Conservation (phyloP, 2,113 vertebrate genomes). For the Chaetura pelagica region DNA sequence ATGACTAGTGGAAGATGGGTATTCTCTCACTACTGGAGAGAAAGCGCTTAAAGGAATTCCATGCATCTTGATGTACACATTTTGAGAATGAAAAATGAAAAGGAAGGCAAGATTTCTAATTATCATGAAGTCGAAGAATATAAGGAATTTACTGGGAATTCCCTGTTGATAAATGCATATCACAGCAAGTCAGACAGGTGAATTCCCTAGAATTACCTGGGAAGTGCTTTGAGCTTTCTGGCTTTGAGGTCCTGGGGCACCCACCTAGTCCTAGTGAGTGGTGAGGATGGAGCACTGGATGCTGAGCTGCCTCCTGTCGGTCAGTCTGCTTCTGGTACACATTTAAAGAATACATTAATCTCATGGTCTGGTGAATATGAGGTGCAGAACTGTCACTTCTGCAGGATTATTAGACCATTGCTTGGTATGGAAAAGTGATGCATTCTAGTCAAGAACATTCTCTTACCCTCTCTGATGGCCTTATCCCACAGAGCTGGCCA, state of each 20-base stretch:
- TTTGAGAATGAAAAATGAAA: neutral
- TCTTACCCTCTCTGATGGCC: neutral
- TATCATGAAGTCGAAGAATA: neutral
- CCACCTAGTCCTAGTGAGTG: neutral
- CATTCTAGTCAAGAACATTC: neutral
- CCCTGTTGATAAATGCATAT: neutral
- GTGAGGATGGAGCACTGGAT: neutral
- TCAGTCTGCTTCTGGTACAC: neutral
- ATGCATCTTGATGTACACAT: neutral
- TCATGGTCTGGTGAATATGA: neutral
- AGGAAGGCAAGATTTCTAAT: neutral
- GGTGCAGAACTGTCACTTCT: neutral
- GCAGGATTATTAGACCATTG: neutral
- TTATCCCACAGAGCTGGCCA: neutral
- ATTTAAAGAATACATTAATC: neutral
- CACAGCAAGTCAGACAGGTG: neutral
- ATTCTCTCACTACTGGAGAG: neutral
- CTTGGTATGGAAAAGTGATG: neutral
- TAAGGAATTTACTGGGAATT: neutral
- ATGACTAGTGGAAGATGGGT: neutral
- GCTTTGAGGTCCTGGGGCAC: neutral
- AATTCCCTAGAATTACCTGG: neutral
- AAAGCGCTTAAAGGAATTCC: neutral
- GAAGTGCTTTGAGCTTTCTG: neutral
- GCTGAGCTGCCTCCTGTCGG: neutral